phyloP scores from a whole-genome alignment of 2,797 vertebrate genomes.

The Darevskia nairensis region DNA sequence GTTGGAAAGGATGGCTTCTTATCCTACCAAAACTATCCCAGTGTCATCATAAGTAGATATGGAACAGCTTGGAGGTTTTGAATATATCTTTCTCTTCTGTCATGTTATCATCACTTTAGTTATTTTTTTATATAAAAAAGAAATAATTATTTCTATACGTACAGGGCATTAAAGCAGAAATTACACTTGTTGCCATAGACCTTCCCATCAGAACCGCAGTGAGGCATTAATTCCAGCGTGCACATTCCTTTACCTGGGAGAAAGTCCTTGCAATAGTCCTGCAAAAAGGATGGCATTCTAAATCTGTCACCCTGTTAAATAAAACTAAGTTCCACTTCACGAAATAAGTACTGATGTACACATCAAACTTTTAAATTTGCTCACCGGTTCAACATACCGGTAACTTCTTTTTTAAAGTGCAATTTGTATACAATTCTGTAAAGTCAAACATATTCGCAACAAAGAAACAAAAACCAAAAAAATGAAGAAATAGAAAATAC shows the following conservation, averaged over 20 bases:
- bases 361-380: too few species aligned
- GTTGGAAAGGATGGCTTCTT: background rate
- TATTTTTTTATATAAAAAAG: background rate
- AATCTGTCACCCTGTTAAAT: background rate
- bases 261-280: background rate
- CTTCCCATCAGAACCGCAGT: constrained; percentile 62
- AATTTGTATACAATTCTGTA: too few species aligned
- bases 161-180: constrained; percentile 65
- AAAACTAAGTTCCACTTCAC: background rate
- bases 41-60: background rate
- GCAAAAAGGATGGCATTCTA: background rate
- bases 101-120: background rate
- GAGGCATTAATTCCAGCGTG: fast-evolving
- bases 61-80: background rate
- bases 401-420: too few species aligned
- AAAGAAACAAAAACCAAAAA: too few species aligned
- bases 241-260: too few species aligned
- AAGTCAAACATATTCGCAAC: too few species aligned
- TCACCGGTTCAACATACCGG: too few species aligned
- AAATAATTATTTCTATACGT: constrained; percentile 11
- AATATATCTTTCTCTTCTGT: background rate
- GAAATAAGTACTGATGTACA: too few species aligned
- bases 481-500: too few species aligned
- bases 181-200: background rate
- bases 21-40: background rate